phyloP scores from a whole-genome alignment of 2,888 invertebrate species.

The Pristionchus japonicus region DNA sequence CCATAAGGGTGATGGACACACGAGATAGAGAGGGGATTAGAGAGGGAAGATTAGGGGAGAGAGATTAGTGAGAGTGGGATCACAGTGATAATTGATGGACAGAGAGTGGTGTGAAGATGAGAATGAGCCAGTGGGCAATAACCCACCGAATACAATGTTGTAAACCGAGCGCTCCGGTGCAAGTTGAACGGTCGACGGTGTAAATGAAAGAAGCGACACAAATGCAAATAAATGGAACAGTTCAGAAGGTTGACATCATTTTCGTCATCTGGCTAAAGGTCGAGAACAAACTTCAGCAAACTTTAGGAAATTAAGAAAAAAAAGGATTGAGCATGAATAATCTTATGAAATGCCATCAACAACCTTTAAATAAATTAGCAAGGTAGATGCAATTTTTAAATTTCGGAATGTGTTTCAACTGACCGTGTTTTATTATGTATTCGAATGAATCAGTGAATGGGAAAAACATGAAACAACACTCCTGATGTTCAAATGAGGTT shows the following conservation, averaged over 20 bases:
- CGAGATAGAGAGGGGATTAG: slow-evolving; percentile 8
- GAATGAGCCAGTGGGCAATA: background rate
- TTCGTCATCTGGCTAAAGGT: background rate
- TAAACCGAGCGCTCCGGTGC: too few species aligned
- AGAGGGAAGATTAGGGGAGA: background rate
- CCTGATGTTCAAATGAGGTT: too few species aligned
- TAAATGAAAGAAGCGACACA: background rate
- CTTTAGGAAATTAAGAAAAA: too few species aligned
- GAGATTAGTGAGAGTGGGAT: background rate
- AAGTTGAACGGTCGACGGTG: background rate
- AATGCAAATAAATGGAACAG: background rate
- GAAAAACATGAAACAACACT: too few species aligned
- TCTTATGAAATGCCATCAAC: too few species aligned
- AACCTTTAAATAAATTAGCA: too few species aligned
- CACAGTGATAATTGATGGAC: slow-evolving; percentile 10
- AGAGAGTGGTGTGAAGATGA: background rate
- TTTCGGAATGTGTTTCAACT: too few species aligned
- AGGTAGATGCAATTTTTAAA: too few species aligned
- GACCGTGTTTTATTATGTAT: too few species aligned
- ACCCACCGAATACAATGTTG: too few species aligned
- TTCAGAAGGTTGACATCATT: background rate
- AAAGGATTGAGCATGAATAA: too few species aligned
- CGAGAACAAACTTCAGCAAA: background rate
- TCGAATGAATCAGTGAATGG: too few species aligned
- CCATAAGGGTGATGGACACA: slow-evolving; percentile 10